Percentiles rank a stretch among this genome's conserved stretches.
These are phyloP conservation scores for Melanotaenia pygmaea DNA, from an alignment of 2,797 vertebrate species.

Conservation along the genomic window DNA sequence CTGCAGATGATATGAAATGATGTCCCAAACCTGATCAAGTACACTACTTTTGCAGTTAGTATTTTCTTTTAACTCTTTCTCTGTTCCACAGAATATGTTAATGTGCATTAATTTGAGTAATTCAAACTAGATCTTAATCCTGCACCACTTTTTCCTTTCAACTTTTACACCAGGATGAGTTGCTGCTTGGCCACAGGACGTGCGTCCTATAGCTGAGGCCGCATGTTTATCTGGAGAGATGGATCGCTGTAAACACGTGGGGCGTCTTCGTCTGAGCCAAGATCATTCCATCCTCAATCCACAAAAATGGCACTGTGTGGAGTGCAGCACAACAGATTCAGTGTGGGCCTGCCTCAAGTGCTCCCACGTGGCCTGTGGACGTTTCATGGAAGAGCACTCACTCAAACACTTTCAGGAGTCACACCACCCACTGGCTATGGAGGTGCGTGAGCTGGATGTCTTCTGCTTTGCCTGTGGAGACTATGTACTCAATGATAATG, in stretches of 20 bases:
- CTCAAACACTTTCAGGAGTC: conserved; percentile 93
- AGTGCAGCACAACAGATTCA: conserved; percentile 93
- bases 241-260: conserved; percentile 99
- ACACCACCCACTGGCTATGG: conserved; percentile 94
- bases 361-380: conserved; percentile 95
- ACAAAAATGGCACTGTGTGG: conserved; percentile 95
- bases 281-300: conserved; percentile 99
- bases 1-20: conserved; percentile 64
- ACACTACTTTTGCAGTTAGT: conserved; percentile 66
- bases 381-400: conserved; percentile 95
- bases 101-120: neutral
- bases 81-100: neutral
- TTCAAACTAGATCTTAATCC: neutral
- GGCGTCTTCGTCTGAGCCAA: conserved; percentile 94
- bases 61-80: neutral
- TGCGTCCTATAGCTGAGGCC: conserved; percentile 82
- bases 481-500: conserved; percentile 97
- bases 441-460: conserved; percentile 94
- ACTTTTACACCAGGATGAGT: conserved; percentile 71
- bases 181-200: conserved; percentile 71
- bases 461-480: conserved; percentile 97
- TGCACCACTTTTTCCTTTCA: neutral
- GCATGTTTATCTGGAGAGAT: conserved; percentile 89
- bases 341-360: conserved; percentile 99
- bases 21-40: conserved; percentile 56